Base-by-base conservation (phyloP, 2,888 invertebrate species). In the Hecatera dysodea region DNA sequence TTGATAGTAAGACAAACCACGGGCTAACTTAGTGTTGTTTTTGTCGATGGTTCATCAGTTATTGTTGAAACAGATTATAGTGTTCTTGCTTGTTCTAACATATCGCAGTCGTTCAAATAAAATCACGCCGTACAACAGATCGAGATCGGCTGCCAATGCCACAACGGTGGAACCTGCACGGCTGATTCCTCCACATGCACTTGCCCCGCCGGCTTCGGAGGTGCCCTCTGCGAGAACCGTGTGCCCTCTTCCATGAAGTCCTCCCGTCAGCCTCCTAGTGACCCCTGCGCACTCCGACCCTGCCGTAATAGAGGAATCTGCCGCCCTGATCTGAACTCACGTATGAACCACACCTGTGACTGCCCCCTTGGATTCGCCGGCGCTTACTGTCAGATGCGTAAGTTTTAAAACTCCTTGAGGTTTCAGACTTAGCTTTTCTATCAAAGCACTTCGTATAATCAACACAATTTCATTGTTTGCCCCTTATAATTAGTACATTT, bases 231-330 rank as follows among this genome's bases (percentile, higher is more conserved):
- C 86, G 96, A 96, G 74, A 92, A 88, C 44, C 88, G 92, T 17
- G 70, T 80, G 68, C 80, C 96, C 39, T 76, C 81, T 0, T 76
- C 82, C 7, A 67, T 84, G 33, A 72, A 61, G 91, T 96, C 63
- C 93, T 74, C 84, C 3, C 81, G 80, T 29, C 82, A 78, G 36
- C 78, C 89, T 11, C 94, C 95, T 67, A 67, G 90, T 83, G 84
- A 97, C 97, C 83, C 96, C 78, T 90, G 97, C 96, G 93, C 97
- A 17, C 93, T 96, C 1, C 94, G 95, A 42, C 98, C 98, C 0
- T 99, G 99, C 89, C 96, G 96, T 84, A 98, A 99, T 90, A 97
- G 97, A 0, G 99, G 98, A 50, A 96, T 96, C 0, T 99, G 99
- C 90, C 92, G 94, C 44, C 96, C 96, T 7, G 83, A 97, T 96